Conservation (phyloP, 2,113 vertebrate genomes). For the Dasyurus viverrinus region DNA sequence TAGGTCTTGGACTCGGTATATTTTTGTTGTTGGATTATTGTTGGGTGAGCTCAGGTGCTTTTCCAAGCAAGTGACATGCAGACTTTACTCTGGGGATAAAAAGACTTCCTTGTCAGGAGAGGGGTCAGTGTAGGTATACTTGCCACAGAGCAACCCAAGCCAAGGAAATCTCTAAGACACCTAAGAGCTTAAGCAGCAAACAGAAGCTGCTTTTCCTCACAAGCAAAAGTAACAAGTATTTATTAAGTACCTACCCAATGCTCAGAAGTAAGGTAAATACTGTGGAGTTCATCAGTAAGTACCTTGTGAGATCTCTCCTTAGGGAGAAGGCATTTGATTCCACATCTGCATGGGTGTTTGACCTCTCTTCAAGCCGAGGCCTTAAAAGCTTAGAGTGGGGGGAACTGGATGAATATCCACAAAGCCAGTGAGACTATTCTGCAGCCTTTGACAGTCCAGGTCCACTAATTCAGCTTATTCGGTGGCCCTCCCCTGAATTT, state of each 20-base stretch:
- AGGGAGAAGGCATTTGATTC: neutral
- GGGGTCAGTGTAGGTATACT: neutral
- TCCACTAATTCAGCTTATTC: neutral
- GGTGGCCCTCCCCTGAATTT: neutral
- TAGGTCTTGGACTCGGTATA: neutral
- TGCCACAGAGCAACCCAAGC: neutral
- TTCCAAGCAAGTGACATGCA: neutral
- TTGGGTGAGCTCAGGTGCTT: neutral
- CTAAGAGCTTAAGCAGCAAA: neutral
- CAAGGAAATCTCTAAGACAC: neutral
- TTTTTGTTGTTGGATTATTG: neutral
- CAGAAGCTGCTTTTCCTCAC: neutral
- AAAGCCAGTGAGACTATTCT: neutral
- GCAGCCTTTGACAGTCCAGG: neutral
- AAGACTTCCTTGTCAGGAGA: neutral
- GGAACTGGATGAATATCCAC: neutral
- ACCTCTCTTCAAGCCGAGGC: neutral
- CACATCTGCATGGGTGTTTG: neutral
- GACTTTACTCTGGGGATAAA: neutral
- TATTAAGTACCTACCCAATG: neutral
- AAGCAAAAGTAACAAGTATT: neutral
- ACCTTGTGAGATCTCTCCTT: neutral
- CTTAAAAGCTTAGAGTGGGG: neutral
- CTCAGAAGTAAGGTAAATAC: neutral
- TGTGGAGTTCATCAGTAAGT: neutral